Conservation (phyloP, 2,888 invertebrate species). For the Perithous albicinctus region DNA sequence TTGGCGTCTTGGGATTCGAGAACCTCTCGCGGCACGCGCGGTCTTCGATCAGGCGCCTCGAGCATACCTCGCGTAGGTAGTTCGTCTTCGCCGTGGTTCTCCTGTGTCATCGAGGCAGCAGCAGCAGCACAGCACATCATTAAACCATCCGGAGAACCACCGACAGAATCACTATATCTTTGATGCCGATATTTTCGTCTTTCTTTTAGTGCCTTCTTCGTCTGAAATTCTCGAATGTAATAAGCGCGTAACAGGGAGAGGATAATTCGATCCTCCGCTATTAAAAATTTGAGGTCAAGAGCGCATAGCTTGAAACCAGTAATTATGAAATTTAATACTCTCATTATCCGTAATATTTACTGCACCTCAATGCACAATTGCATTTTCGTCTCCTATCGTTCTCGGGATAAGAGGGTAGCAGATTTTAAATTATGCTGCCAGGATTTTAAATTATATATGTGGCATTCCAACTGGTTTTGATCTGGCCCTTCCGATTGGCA, state of each 20-base stretch:
- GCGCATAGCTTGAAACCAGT: not conserved
- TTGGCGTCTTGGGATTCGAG: slow-evolving; percentile 16
- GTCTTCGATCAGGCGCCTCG: slow-evolving; percentile 1
- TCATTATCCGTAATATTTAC: not conserved
- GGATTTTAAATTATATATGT: too few relatives aligned
- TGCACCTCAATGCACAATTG: not conserved
- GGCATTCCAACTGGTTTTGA: too few relatives aligned
- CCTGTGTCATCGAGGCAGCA: not conserved
- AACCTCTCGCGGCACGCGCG: slow-evolving; percentile 12
- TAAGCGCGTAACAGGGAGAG: not conserved
- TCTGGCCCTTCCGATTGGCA: too few relatives aligned
- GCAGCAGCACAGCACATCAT: slow-evolving; percentile 1
- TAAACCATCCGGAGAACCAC: not conserved
- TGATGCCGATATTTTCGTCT: not conserved
- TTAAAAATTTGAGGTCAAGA: slow-evolving; percentile 2
- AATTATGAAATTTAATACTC: not conserved
- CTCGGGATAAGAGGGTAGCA: too few relatives aligned
- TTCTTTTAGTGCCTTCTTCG: slow-evolving; percentile 12
- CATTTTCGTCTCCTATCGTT: not conserved
- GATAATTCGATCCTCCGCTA: not conserved
- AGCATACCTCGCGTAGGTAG: slow-evolving; percentile 2
- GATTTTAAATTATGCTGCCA: too few relatives aligned
- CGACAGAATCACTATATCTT: not conserved
- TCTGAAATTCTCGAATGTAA: not conserved
- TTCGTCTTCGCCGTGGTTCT: slow-evolving; percentile 14